Base-by-base conservation (phyloP, 2,888 invertebrate genomes). In the Formica aserva region DNA sequence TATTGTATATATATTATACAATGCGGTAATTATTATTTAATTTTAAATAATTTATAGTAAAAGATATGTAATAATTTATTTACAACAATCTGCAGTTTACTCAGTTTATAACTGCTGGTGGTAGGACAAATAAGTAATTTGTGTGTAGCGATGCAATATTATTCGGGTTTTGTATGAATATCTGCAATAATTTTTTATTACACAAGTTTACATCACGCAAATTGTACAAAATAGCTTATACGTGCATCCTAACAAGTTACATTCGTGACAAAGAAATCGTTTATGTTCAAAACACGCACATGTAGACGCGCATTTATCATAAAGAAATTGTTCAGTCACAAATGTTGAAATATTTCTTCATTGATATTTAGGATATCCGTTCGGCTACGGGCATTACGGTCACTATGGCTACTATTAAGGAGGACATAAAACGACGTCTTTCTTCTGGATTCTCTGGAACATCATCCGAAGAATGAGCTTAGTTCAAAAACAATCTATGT, bases 321-420 rank as follows among this genome's bases (percentile, higher is more conserved):
- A 60, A 35, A 71, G 4, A 60, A 35, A 71, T 45, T 9, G 18
- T 71, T 71, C 8, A 35, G 15, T 60, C 9, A 5, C 13, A 69
- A 38, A 69, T 77, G 22, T 74, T 75, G n/a, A 83, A 55, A 15
- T 63, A 83, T 82, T 35, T 82, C 22, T 80, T 88, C 18, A 75
- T 87, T 66, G 48, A 45, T 66, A 65, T 67, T 45, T 85, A 92
- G 92, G 92, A 57, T 92, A 91, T 75, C 91, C 91, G 0, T 87
- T 78, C 52, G 65, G 92, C 63, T 92, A 86, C 32, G 93, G 94
- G 13, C 89, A 88, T 83, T 91, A 86, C 35, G 92, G 92, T 6
- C 85, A 89, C 66, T 91, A 87, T 15, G 89, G 88, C 45, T 87
- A 84, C 52, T 85, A 87, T 83, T 63, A 66, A 63, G 62, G 6